A percentile compares a stretch with the other conserved stretches of the same genome.
Evolutionary conservation across 1,140 invertebrate genomes (phyloP).

Genomic region (Sitophilus oryzae): DNA sequence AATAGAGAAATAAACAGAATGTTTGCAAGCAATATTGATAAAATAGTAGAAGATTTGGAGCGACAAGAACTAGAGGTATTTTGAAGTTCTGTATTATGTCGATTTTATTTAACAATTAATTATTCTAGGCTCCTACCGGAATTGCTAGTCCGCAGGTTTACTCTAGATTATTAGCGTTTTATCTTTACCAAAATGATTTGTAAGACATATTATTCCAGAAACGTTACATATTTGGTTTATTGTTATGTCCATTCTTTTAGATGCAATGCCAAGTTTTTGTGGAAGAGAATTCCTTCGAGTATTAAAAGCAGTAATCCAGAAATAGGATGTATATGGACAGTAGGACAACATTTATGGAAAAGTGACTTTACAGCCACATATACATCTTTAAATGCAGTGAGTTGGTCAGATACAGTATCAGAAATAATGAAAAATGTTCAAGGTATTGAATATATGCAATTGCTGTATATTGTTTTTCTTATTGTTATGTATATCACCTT

Average conservation of each 20-base stretch:
- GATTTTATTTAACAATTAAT: conserved; percentile 19
- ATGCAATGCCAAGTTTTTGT: conserved; percentile 84
- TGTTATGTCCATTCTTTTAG: conserved; percentile 57
- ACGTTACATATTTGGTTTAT: not conserved
- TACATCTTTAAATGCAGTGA: conserved; percentile 54
- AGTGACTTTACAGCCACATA: conserved; percentile 75
- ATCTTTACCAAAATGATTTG: conserved; percentile 80
- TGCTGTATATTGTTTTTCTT: not conserved
- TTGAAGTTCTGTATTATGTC: not conserved
- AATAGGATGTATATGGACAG: conserved; percentile 69
- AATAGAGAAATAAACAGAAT: too few relatives aligned
- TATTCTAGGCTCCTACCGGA: conserved; percentile 65
- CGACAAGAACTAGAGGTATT: conserved; percentile 54
- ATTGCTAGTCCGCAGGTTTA: conserved; percentile 61
- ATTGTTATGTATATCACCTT: conserved; percentile 45
- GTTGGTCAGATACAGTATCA: conserved; percentile 69
- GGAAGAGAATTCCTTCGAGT: conserved; percentile 77
- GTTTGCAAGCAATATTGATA: conserved; percentile 38
- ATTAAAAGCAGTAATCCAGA: conserved; percentile 66
- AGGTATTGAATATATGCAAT: conserved; percentile 50
- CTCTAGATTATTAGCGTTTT: conserved; percentile 72
- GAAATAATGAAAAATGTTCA: conserved; percentile 70
- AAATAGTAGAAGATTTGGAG: conserved; percentile 51
- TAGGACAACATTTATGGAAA: conserved; percentile 80
- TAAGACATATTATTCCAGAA: conserved; percentile 51